A percentile compares a stretch with the other conserved stretches of the same genome.
phyloP scores from a whole-genome alignment of 2,113 vertebrate genomes.

The Chamaetylas fuelleborni region DNA sequence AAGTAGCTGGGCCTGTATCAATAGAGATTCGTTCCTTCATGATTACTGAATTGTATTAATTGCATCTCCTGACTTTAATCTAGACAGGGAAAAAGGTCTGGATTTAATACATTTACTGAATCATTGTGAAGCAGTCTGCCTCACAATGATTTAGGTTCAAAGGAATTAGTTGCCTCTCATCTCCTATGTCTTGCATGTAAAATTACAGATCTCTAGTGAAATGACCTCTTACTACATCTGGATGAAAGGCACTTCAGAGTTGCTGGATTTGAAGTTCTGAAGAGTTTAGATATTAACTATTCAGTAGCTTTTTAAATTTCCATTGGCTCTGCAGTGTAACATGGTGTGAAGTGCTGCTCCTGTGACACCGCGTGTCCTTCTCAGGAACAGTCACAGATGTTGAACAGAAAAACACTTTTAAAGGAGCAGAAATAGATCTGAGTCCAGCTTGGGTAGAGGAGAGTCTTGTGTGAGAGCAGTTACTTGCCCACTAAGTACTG shows the following conservation, averaged over 20 bases:
- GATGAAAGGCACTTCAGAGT: not conserved
- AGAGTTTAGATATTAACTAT: not conserved
- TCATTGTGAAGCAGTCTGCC: not conserved
- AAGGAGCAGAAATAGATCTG: not conserved
- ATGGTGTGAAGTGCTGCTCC: not conserved
- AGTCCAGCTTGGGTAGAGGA: not conserved
- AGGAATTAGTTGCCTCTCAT: not conserved
- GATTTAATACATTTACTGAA: not conserved
- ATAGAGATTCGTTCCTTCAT: not conserved
- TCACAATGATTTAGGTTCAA: not conserved
- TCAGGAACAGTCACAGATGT: not conserved
- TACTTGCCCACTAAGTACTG: not conserved
- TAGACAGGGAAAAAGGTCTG: not conserved
- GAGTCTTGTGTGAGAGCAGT: not conserved
- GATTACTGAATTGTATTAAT: not conserved
- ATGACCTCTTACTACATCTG: not conserved
- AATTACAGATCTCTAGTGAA: not conserved
- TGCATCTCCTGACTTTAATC: not conserved
- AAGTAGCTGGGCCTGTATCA: not conserved
- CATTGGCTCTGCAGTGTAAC: not conserved
- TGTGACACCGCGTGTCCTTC: not conserved
- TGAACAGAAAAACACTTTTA: not conserved
- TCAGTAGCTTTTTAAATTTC: not conserved
- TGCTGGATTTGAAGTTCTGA: not conserved
- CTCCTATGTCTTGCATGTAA: not conserved